Evolutionary conservation across 2,888 invertebrate genomes (phyloP).

Genomic region (Dorcus parallelipipedus): DNA sequence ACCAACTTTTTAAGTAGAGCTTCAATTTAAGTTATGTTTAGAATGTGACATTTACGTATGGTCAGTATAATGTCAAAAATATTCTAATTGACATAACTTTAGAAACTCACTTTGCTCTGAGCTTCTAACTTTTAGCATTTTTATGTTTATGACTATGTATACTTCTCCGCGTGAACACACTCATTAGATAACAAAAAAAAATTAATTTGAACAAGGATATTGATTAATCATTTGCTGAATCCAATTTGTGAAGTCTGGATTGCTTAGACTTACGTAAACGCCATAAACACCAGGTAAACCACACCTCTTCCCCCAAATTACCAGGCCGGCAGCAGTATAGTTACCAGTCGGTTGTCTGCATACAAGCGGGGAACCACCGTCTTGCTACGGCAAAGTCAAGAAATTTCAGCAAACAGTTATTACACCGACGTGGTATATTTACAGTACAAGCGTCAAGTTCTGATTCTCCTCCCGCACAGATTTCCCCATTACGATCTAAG

Average conservation of each 20-base stretch:
- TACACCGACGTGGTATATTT: slow-evolving; percentile 16
- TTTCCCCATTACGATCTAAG: slow-evolving; percentile 37
- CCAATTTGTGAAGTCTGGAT: slow-evolving; percentile 63
- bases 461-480: slow-evolving; percentile 39
- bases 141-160: no score
- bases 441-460: slow-evolving; percentile 40
- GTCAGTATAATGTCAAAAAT: no score
- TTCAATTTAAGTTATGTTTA: no score
- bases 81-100: no score
- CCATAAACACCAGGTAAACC: slow-evolving; percentile 69
- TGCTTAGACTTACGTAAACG: slow-evolving; percentile 61
- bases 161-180: no score
- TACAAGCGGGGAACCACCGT: slow-evolving; percentile 69
- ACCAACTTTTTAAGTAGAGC: no score
- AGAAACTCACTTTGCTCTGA: no score
- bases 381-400: slow-evolving; percentile 55
- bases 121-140: no score
- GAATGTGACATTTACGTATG: no score
- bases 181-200: no score
- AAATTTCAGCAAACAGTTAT: not conserved
- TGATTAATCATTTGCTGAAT: slow-evolving; percentile 47
- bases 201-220: no score
- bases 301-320: slow-evolving; percentile 72
- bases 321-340: slow-evolving; percentile 64
- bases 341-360: slow-evolving; percentile 53